Conservation (phyloP, 2,888 invertebrate genomes). For the Microchrysa polita region DNA sequence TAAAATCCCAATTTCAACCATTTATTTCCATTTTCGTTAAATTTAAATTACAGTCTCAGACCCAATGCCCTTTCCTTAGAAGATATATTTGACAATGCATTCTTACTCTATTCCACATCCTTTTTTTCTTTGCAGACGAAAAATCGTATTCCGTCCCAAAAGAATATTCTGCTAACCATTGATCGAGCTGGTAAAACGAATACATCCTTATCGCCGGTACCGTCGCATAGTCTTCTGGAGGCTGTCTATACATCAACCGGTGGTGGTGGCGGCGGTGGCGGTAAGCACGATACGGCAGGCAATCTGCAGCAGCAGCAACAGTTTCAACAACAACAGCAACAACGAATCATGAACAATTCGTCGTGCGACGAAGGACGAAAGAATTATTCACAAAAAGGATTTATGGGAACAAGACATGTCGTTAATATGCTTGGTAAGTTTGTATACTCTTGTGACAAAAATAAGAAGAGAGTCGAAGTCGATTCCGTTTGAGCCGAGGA, state of each 20-base stretch:
- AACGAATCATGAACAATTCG: conserved; percentile 18
- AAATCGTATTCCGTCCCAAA: conserved; percentile 46
- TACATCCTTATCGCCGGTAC: conserved; percentile 38
- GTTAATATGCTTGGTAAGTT: conserved; percentile 72
- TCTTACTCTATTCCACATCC: neutral
- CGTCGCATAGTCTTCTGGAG: conserved; percentile 45
- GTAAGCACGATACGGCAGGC: conserved; percentile 1
- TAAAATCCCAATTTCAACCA: no score
- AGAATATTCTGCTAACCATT: conserved; percentile 45
- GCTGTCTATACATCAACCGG: conserved; percentile 44
- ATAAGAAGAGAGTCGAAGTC: no score
- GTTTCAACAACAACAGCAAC: no score
- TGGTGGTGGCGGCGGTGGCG: no score
- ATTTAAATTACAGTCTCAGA: no score
- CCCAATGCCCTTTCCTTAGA: no score
- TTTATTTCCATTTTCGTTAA: no score
- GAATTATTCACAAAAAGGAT: conserved; percentile 62
- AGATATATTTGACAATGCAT: no score
- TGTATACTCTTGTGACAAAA: no score
- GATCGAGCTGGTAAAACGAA: conserved; percentile 47
- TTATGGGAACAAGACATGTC: conserved; percentile 63
- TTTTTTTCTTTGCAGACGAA: conserved; percentile 41
- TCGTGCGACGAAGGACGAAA: conserved; percentile 60
- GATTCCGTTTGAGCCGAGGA: no score
- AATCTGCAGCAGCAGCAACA: no score